A percentile compares a stretch with the other conserved stretches of the same genome.
These are phyloP conservation scores for Apomyelois bistriatella DNA, from an alignment of 2,888 invertebrate genomes.

Conservation along the genomic window DNA sequence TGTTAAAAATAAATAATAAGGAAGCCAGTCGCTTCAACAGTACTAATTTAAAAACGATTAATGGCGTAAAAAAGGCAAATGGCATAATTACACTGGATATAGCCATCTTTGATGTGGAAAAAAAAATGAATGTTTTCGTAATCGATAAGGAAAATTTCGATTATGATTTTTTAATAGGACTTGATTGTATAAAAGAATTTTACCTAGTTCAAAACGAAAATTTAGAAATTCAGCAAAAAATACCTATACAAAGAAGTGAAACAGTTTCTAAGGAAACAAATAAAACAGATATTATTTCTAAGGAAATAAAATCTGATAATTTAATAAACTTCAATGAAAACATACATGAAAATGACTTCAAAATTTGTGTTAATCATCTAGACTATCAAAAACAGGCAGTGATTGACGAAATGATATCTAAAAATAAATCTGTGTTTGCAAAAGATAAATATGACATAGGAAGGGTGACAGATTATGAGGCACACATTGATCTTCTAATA, in stretches of 20 bases:
- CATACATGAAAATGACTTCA: conserved; percentile 19
- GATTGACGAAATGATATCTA: background rate
- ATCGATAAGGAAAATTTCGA: background rate
- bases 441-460: conserved; percentile 29
- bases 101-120: background rate
- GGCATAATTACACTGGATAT: background rate
- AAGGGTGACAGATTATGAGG: conserved; percentile 28
- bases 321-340: conserved; percentile 24
- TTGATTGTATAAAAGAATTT: background rate
- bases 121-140: background rate
- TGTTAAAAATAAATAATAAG: conserved; percentile 20
- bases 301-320: conserved; percentile 1
- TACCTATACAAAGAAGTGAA: background rate
- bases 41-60: background rate
- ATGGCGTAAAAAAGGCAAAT: background rate
- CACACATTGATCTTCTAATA: conserved; percentile 23
- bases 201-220: background rate
- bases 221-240: background rate
- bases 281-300: conserved; percentile 7
- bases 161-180: background rate
- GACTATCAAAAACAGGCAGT: conserved; percentile 16
- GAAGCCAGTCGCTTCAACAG: background rate
- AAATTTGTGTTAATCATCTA: conserved; percentile 18
- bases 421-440: conserved; percentile 20
- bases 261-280: background rate